Evolutionary conservation across 2,797 vertebrate species (phyloP).

Genomic region (Cyclura pinguis): DNA sequence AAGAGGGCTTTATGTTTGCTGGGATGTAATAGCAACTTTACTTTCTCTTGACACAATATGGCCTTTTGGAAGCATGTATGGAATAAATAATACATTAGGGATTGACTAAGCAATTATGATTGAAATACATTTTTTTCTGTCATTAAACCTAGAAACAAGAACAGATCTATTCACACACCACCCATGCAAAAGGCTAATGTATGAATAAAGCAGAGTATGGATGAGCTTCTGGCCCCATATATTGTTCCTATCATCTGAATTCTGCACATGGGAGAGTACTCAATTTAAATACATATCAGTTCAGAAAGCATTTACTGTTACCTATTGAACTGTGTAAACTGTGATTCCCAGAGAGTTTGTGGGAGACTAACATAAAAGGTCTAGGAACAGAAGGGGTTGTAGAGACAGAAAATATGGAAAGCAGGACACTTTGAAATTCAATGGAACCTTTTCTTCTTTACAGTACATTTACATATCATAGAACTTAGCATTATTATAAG

Average conservation of each 20-base stretch:
- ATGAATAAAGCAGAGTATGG: not conserved
- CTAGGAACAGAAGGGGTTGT: too few species aligned
- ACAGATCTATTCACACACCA: not conserved
- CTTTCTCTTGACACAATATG: not conserved
- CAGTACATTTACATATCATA: too few species aligned
- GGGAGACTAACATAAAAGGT: too few species aligned
- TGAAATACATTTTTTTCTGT: not conserved
- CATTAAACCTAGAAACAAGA: not conserved
- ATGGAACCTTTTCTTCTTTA: too few species aligned
- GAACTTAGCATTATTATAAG: too few species aligned
- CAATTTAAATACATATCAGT: too few species aligned
- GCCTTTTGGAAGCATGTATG: not conserved
- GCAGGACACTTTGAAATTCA: too few species aligned
- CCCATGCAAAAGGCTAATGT: not conserved
- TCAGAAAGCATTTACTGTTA: too few species aligned
- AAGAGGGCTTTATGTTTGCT: constrained; percentile 41
- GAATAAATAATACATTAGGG: constrained; percentile 13
- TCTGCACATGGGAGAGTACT: not conserved
- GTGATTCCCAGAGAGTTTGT: too few species aligned
- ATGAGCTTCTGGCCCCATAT: not conserved
- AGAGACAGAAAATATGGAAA: too few species aligned
- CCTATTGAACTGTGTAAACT: too few species aligned
- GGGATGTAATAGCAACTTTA: constrained; percentile 11
- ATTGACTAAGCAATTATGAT: not conserved
- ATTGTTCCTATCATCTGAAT: not conserved